Evolutionary conservation across 2,888 invertebrate species (phyloP).

Genomic region (Ommatoiulus sabulosus): DNA sequence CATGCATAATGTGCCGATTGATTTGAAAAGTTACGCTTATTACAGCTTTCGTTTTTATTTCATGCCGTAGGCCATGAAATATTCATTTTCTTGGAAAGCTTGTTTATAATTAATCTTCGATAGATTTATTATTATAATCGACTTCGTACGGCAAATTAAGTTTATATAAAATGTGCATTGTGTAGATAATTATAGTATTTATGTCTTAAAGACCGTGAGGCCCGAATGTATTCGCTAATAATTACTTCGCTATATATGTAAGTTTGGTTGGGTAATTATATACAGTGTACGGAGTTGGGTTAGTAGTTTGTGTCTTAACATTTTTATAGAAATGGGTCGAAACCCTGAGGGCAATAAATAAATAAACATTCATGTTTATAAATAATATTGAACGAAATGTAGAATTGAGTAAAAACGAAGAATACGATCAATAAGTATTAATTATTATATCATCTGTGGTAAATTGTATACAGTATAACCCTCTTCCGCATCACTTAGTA

Average conservation of each 20-base stretch:
- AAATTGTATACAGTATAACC: too few species aligned
- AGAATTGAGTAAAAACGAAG: too few species aligned
- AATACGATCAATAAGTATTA: too few species aligned
- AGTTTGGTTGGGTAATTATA: not conserved
- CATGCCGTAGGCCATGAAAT: not conserved
- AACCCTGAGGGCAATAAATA: too few species aligned
- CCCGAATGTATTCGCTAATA: not conserved
- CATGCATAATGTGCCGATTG: not conserved
- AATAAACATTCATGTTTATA: too few species aligned
- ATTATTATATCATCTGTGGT: too few species aligned
- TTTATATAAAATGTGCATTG: not conserved
- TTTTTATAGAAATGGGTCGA: too few species aligned
- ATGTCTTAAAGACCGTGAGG: not conserved
- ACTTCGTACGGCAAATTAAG: not conserved
- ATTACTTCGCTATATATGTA: not conserved
- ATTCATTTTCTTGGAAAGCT: not conserved
- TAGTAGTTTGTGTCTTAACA: too few species aligned
- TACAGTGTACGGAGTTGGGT: not conserved
- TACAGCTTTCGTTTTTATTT: not conserved
- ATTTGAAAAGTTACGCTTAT: not conserved
- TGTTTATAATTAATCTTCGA: not conserved
- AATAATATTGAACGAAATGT: too few species aligned
- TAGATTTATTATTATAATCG: not conserved
- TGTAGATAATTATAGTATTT: not conserved
- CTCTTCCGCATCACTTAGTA: too few species aligned